Percentiles rank a stretch among this genome's conserved stretches.
Conservation (phyloP, 2,113 vertebrate species). For the Cephalopholis sonnerati region DNA sequence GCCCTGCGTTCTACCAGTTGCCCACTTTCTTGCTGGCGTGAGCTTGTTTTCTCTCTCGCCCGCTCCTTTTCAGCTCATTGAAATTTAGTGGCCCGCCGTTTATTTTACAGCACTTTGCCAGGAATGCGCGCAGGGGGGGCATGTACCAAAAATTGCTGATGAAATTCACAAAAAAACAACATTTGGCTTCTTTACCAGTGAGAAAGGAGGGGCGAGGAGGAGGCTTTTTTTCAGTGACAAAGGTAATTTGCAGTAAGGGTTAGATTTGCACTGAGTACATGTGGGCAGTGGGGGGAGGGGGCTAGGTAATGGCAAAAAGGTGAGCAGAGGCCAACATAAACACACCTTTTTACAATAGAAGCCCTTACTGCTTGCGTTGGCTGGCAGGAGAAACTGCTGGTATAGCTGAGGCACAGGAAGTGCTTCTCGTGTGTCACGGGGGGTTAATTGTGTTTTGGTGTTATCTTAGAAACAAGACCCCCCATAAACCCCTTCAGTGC, state of each 20-base stretch:
- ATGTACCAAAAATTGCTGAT: constrained; percentile 56
- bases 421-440: constrained; percentile 74
- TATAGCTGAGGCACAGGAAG: constrained; percentile 71
- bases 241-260: constrained; percentile 65
- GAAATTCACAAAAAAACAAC: constrained; percentile 65
- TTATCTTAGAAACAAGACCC: constrained; percentile 84
- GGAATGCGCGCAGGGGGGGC: constrained; percentile 60
- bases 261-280: constrained; percentile 47
- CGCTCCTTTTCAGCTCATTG: constrained; percentile 51
- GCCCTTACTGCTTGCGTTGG: constrained; percentile 60
- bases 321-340: constrained; percentile 76
- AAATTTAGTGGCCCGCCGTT: constrained; percentile 63
- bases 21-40: constrained; percentile 50
- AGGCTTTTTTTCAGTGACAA: constrained; percentile 46
- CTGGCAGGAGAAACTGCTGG: constrained; percentile 69
- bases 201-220: constrained; percentile 16
- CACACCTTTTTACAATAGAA: constrained; percentile 77
- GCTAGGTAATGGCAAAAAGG: constrained; percentile 58
- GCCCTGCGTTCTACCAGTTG: constrained; percentile 44
- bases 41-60: constrained; percentile 75
- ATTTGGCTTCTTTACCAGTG: constrained; percentile 33
- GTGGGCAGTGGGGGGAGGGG: constrained; percentile 10
- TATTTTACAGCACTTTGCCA: constrained; percentile 79
- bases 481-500: constrained; percentile 58
- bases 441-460: constrained; percentile 84